Evolutionary conservation across 2,888 invertebrate species (phyloP), one percentile per base, ranked within the genome.

Genomic region (Drosophila melanosoma): DNA sequence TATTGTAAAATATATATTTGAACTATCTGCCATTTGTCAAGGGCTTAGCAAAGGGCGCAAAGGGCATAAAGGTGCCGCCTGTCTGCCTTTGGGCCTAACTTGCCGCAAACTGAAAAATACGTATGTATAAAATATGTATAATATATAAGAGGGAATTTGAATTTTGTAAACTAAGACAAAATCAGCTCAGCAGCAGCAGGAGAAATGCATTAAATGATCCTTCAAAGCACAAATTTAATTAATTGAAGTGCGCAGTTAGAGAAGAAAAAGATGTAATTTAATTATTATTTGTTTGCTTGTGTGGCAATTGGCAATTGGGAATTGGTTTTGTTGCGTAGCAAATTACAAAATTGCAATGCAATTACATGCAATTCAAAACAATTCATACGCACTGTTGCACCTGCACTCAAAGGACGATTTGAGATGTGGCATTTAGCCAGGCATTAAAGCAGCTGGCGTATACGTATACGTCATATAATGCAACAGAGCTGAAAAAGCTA

Each of bases 381-480:
- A 80, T 72, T 77, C 80, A 86, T 79, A 79, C 87, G 86, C 86
- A 87, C 87, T 84, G 85, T 69, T 80, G 87, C 78, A 64, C 67
- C 45, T 45, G 36, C 57, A 59, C 33, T 61, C 36, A 69, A 53
- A 59, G 26, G 29, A 53, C 23, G 62, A 59, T 45, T 45, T 66
- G 38, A 38, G 26, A 26, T 60, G 29, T 36, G 23, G 49, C 29
- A 59, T 60, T 51, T 26, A 29, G 35, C 29, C 10, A 36, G 32
- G 26, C 63, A 42, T 58, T 29, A 26, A n/a, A 57, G 54, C 35
- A 51, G 54, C 57, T 45, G 67, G 60, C 78, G 60, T 61, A 70
- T 60, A 75, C 78, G 60, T 61, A 70, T 60, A 75, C 72, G 69
- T 29, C 29, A 49, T 38, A 53, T 45, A 57, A 57, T 62, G 45